Evolutionary conservation across 2,113 vertebrate species (phyloP).

Genomic region (Poicephalus gulielmi): DNA sequence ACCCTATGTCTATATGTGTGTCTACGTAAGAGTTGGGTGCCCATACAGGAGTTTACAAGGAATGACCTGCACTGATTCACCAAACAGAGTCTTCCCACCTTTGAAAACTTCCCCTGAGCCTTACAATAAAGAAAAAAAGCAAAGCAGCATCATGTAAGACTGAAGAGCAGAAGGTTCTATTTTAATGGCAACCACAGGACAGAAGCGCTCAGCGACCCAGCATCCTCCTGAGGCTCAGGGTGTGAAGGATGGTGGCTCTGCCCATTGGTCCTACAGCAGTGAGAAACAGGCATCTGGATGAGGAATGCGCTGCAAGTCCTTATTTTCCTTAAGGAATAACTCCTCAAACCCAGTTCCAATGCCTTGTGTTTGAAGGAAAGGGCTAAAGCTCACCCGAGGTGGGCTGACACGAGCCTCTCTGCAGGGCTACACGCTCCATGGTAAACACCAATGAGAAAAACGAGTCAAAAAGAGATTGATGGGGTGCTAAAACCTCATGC

Average conservation of each 20-base stretch:
- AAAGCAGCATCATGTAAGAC: not conserved
- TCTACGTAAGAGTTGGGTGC: not conserved
- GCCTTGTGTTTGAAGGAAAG: not conserved
- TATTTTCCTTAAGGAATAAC: not conserved
- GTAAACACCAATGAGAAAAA: not conserved
- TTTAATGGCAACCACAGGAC: not conserved
- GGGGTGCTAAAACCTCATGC: not conserved
- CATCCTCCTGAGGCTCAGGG: not conserved
- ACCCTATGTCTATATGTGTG: not conserved
- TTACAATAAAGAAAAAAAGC: not conserved
- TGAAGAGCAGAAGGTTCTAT: not conserved
- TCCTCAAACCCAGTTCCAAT: not conserved
- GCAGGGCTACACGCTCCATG: accelerated
- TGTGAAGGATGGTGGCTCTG: not conserved
- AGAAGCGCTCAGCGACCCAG: not conserved
- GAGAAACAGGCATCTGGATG: not conserved
- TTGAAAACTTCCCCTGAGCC: not conserved
- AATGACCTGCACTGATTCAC: not conserved
- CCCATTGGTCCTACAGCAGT: not conserved
- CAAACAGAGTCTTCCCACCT: not conserved
- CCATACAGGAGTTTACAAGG: not conserved
- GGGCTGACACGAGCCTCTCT: not conserved
- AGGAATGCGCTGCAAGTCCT: not conserved
- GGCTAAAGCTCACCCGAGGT: not conserved
- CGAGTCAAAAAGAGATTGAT: not conserved